These are phyloP conservation scores for Phrynocephalus guinanensis DNA, from an alignment of 2,797 vertebrate genomes.

Conservation along the genomic window DNA sequence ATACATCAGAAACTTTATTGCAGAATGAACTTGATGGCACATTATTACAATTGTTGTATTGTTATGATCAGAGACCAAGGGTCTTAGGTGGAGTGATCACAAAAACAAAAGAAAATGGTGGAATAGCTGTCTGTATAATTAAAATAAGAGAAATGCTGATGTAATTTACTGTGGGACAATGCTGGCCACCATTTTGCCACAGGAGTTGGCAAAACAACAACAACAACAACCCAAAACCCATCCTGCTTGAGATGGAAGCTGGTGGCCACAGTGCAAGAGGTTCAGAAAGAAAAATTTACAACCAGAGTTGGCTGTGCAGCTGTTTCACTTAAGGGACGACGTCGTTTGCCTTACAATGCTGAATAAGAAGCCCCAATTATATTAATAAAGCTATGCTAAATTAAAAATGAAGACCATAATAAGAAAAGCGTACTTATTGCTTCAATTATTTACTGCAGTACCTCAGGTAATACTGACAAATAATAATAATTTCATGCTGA, in stretches of 20 bases:
- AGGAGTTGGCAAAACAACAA: conserved; percentile 15
- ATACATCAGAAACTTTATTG: too few relatives aligned
- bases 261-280: conserved; percentile 3
- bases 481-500: not conserved
- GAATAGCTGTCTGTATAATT: conserved; percentile 25
- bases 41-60: not conserved
- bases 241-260: conserved; percentile 3
- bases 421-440: not conserved
- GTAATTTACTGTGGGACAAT: not conserved
- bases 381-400: conserved; percentile 30
- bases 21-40: too few relatives aligned
- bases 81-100: not conserved
- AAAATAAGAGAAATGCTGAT: conserved; percentile 37
- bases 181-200: conserved; percentile 7
- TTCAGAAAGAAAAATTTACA: conserved; percentile 39
- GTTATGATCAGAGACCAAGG: conserved; percentile 9
- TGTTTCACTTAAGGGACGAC: not conserved
- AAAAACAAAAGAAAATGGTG: conserved; percentile 31
- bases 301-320: not conserved
- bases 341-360: conserved; percentile 48
- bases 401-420: conserved; percentile 28
- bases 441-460: conserved; percentile 5
- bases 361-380: conserved; percentile 23
- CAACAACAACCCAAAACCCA: too few relatives aligned
- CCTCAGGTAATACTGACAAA: not conserved